phyloP scores from a whole-genome alignment of 2,888 invertebrate genomes.

The Drepanosiphum platanoidis region DNA sequence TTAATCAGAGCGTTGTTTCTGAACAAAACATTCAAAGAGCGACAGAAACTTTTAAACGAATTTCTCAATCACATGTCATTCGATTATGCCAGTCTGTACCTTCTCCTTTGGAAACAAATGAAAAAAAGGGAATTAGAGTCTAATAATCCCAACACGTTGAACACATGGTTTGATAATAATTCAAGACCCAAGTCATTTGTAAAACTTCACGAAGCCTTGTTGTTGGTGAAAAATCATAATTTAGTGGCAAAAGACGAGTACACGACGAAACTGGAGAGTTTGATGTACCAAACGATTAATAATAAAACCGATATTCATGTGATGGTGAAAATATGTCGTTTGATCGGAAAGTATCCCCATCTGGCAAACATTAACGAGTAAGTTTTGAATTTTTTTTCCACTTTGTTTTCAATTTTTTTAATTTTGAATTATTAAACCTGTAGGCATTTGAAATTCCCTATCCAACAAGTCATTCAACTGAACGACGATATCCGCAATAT shows the following conservation, averaged over 20 bases:
- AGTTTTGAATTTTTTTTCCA: neutral
- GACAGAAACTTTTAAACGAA: neutral
- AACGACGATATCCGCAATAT: too few species aligned
- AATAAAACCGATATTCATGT: neutral
- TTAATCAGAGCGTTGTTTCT: too few species aligned
- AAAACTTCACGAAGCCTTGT: slow-evolving; percentile 18
- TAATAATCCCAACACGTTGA: slow-evolving; percentile 1
- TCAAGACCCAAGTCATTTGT: neutral
- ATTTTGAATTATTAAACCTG: neutral
- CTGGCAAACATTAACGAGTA: neutral
- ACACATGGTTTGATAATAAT: neutral
- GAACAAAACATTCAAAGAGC: neutral
- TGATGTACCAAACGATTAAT: neutral
- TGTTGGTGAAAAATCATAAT: slow-evolving; percentile 1
- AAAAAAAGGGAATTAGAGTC: slow-evolving; percentile 13
- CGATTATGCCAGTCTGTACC: neutral
- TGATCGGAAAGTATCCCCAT: slow-evolving; percentile 5
- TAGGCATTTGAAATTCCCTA: neutral
- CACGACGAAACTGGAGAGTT: neutral
- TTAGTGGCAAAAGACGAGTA: slow-evolving; percentile 20
- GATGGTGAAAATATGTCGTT: slow-evolving; percentile 6
- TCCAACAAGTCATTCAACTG: too few species aligned
- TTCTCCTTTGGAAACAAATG: neutral
- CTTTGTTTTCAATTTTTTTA: neutral
- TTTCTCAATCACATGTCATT: neutral